A percentile compares a stretch with the other conserved stretches of the same genome.
Evolutionary conservation across 2,888 invertebrate genomes (phyloP).

Genomic region (Lepidonotus clava): DNA sequence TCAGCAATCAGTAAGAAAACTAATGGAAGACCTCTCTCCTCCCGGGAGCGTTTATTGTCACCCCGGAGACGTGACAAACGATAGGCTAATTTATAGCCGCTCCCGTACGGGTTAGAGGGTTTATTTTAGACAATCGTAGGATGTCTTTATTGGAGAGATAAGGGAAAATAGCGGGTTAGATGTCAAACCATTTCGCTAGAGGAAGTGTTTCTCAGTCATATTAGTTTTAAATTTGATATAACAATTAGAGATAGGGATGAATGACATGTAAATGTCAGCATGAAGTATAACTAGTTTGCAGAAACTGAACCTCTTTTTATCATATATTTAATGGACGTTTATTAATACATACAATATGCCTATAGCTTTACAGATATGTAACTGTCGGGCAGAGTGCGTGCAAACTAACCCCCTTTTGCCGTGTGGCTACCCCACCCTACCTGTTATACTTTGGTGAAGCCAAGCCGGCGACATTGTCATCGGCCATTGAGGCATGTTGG

Average conservation of each 20-base stretch:
- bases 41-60: background rate
- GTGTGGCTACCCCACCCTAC: background rate
- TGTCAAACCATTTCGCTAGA: too few relatives aligned
- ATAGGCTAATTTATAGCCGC: background rate
- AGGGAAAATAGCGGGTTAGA: too few relatives aligned
- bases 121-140: background rate
- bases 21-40: background rate
- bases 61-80: background rate
- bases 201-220: too few relatives aligned
- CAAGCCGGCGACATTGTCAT: background rate
- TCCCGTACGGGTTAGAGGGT: background rate
- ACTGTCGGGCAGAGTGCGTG: conserved; percentile 17
- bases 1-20: background rate
- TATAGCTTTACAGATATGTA: too few relatives aligned
- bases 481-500: background rate
- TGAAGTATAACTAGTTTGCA: too few relatives aligned
- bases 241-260: too few relatives aligned
- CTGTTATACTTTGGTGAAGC: background rate
- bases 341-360: too few relatives aligned
- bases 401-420: background rate
- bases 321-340: too few relatives aligned
- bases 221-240: too few relatives aligned
- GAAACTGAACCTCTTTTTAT: too few relatives aligned
- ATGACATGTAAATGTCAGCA: too few relatives aligned
- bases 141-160: too few relatives aligned